Evolutionary conservation across 2,888 invertebrate genomes (phyloP).

Genomic region (Dioctria rufipes): DNA sequence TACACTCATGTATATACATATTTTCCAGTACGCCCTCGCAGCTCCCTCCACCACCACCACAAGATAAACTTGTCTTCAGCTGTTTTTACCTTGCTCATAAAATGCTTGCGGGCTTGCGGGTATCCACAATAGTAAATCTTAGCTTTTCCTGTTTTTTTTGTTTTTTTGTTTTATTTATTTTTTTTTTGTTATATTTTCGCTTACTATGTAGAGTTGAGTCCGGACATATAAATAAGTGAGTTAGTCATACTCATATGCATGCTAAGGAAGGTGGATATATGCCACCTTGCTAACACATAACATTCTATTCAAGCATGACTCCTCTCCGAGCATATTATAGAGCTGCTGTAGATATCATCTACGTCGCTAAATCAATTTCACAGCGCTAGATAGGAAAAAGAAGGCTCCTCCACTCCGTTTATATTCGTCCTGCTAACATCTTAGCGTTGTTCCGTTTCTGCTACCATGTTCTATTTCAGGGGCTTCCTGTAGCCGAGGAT

Average conservation of each 20-base stretch:
- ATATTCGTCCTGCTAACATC: neutral
- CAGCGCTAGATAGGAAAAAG: neutral
- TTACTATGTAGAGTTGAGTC: neutral
- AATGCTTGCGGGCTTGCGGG: neutral
- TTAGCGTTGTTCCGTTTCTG: slow-evolving; percentile 26
- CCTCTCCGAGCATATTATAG: neutral
- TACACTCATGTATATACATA: neutral
- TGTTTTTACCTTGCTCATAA: slow-evolving; percentile 16
- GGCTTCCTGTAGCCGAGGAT: slow-evolving; percentile 67
- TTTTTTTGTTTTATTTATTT: neutral
- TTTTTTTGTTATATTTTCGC: neutral
- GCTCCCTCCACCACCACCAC: neutral
- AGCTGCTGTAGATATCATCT: neutral
- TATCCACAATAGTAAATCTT: slow-evolving; percentile 17
- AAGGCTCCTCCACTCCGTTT: neutral
- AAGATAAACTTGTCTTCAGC: neutral
- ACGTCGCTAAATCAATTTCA: neutral
- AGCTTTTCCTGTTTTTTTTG: neutral
- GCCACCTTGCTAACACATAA: neutral
- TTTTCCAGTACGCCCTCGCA: no score
- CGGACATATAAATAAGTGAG: neutral
- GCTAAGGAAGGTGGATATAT: neutral
- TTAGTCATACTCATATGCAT: slow-evolving; percentile 20
- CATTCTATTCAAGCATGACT: slow-evolving; percentile 9
- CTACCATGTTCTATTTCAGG: slow-evolving; percentile 63